Conservation (phyloP, 2,113 vertebrate species). For the Andinoacara biseriatus region DNA sequence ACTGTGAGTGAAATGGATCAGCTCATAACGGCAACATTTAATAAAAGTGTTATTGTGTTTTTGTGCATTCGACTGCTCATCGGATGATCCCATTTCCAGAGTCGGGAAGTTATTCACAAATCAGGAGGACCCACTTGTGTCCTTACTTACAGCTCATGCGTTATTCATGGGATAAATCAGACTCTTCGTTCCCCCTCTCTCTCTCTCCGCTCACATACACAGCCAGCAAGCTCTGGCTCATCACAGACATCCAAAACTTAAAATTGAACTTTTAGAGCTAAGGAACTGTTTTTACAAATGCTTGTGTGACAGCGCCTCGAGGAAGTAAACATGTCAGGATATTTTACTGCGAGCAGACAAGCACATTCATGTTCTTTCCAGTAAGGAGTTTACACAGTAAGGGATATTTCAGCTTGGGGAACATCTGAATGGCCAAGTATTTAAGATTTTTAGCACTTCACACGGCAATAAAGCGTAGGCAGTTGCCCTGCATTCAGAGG, state of each 20-base stretch:
- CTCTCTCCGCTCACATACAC: constrained; percentile 8
- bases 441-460: constrained; percentile 19
- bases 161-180: constrained; percentile 65
- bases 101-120: constrained; percentile 29
- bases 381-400: constrained; percentile 32
- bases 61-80: not conserved
- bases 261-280: constrained; percentile 1
- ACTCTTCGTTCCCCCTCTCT: not conserved
- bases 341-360: constrained; percentile 6
- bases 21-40: too few species aligned
- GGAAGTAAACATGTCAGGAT: constrained; percentile 24
- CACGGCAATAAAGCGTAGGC: constrained; percentile 22
- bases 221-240: not conserved
- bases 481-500: constrained; percentile 31
- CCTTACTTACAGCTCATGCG: constrained; percentile 52
- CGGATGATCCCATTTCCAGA: not conserved
- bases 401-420: not conserved
- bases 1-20: too few species aligned
- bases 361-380: not conserved
- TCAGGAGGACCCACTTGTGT: constrained; percentile 49
- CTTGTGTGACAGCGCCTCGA: constrained; percentile 5
- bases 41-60: not conserved
- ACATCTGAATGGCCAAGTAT: constrained; percentile 23
- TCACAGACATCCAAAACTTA: constrained; percentile 8
- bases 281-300: not conserved